Evolutionary conservation across 2,888 invertebrate genomes (phyloP).

Genomic region (Ditylenchus weischeri): DNA sequence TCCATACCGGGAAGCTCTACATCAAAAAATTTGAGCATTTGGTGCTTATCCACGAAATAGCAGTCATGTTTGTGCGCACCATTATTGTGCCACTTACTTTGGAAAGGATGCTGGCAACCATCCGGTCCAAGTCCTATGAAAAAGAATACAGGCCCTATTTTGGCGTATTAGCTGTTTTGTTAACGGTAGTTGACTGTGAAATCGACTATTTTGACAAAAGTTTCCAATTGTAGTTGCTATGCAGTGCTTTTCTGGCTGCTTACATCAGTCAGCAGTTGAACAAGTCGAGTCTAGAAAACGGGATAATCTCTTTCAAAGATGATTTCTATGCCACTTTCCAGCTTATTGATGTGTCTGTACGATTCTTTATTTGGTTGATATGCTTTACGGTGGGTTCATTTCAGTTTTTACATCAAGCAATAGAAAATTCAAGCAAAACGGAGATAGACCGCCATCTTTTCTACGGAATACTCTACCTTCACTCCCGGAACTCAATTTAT

Average conservation of each 20-base stretch:
- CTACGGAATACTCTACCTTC: too few relatives aligned
- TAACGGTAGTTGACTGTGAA: constrained; percentile 10
- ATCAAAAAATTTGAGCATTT: constrained; percentile 18
- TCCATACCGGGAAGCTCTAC: constrained; percentile 16
- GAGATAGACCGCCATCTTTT: too few relatives aligned
- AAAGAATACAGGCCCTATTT: constrained; percentile 16
- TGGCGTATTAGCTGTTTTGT: constrained; percentile 17
- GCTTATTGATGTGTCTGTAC: constrained; percentile 20
- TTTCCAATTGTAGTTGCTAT: constrained; percentile 13
- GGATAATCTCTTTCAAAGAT: constrained; percentile 21
- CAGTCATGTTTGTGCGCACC: constrained; percentile 25
- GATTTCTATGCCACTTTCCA: constrained; percentile 21
- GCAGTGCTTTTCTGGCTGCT: constrained; percentile 11
- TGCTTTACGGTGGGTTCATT: constrained; percentile 14
- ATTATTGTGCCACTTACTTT: constrained; percentile 24
- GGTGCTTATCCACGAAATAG: constrained; percentile 23
- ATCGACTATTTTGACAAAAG: constrained; percentile 9
- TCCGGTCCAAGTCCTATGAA: constrained; percentile 20
- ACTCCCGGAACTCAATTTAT: too few relatives aligned
- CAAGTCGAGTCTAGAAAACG: constrained; percentile 19
- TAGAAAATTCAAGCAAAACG: too few relatives aligned
- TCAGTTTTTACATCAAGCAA: neutral
- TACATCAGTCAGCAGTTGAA: constrained; percentile 24
- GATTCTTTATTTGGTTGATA: constrained; percentile 22
- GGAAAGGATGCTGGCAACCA: constrained; percentile 22